Evolutionary conservation across 2,888 invertebrate genomes (phyloP).

Genomic region (Nomada ferruginata): DNA sequence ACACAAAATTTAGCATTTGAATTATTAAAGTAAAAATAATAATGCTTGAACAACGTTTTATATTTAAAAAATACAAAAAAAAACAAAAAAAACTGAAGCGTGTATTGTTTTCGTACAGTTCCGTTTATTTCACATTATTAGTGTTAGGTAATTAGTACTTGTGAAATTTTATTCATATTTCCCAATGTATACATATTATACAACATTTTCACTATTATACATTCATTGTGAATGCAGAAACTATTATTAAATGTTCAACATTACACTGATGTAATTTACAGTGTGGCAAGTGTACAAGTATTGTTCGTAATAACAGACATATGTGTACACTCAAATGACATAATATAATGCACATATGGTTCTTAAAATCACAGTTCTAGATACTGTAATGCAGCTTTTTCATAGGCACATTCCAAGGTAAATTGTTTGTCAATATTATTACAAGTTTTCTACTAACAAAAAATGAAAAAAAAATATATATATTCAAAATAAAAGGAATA

Average conservation of each 20-base stretch:
- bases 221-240: conserved; percentile 48
- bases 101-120: conserved; percentile 54
- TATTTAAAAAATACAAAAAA: conserved; percentile 26
- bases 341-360: conserved; percentile 38
- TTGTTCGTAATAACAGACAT: conserved; percentile 55
- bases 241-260: conserved; percentile 27
- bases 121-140: conserved; percentile 58
- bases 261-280: conserved; percentile 45
- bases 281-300: conserved; percentile 45
- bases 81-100: conserved; percentile 59
- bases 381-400: conserved; percentile 66
- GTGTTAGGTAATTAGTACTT: conserved; percentile 54
- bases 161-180: conserved; percentile 62
- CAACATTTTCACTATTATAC: conserved; percentile 51
- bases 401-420: conserved; percentile 64
- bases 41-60: neutral
- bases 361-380: conserved; percentile 49
- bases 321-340: conserved; percentile 52
- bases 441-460: neutral
- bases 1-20: neutral
- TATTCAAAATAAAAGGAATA: neutral
- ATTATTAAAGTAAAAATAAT: neutral
- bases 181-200: conserved; percentile 53
- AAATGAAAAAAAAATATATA: neutral
- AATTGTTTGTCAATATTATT: conserved; percentile 40